Percentiles rank a stretch among this genome's conserved stretches.
These are phyloP conservation scores for Gryon sp. DNA, from an alignment of 1,140 invertebrate genomes.

Conservation along the genomic window DNA sequence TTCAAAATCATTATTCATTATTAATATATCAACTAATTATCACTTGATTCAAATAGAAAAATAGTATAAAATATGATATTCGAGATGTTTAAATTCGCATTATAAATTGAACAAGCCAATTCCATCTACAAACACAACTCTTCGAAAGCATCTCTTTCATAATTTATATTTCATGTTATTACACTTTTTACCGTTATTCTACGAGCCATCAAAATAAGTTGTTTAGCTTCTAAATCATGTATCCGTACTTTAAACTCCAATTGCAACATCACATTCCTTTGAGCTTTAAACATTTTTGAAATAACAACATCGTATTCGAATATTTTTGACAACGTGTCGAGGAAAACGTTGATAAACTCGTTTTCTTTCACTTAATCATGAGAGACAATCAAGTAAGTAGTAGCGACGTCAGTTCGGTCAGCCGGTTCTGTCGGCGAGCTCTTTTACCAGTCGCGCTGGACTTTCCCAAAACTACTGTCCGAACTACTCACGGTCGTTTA, in stretches of 20 bases:
- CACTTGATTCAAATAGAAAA: no score
- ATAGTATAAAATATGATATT: no score
- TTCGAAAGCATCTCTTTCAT: neutral
- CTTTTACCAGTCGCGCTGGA: conserved; percentile 5
- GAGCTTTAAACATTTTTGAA: neutral
- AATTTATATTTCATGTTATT: conserved; percentile 4
- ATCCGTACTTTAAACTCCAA: conserved; percentile 3
- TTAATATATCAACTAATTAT: no score
- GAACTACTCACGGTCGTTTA: conserved; percentile 46
- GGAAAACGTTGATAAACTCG: conserved; percentile 15
- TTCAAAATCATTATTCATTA: no score
- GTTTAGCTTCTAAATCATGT: conserved; percentile 5
- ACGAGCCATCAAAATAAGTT: conserved; percentile 19
- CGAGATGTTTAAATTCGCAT: neutral
- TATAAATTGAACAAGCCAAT: conserved; percentile 6
- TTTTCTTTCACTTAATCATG: conserved; percentile 29
- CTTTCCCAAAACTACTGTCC: conserved; percentile 30
- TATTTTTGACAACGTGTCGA: conserved; percentile 3
- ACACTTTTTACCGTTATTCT: conserved; percentile 2
- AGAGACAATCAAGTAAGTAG: conserved; percentile 42
- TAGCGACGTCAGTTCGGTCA: conserved; percentile 22
- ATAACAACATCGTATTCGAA: conserved; percentile 5
- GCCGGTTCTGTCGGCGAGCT: neutral
- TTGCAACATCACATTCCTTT: neutral
- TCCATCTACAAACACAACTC: neutral